Percentiles rank a stretch among this genome's conserved stretches.
Conservation (phyloP, 2,888 invertebrate species). For the Cephalotes varians region DNA sequence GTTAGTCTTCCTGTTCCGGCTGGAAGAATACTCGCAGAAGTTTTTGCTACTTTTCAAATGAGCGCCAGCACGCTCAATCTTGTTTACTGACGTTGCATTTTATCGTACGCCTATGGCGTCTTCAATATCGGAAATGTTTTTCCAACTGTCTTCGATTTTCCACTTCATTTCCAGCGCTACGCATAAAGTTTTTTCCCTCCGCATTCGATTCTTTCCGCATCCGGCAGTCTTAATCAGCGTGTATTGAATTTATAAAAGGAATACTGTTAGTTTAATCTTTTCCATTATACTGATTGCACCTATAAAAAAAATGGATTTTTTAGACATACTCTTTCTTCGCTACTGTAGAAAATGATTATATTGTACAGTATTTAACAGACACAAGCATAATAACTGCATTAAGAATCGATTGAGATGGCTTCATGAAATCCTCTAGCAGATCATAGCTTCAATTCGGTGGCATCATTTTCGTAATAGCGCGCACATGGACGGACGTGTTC, state of each 20-base stretch:
- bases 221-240: constrained; percentile 13
- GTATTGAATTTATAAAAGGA: neutral
- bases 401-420: constrained; percentile 12
- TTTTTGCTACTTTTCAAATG: constrained; percentile 48
- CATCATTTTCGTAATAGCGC: constrained; percentile 55
- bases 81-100: constrained; percentile 58
- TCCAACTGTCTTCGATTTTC: constrained; percentile 65
- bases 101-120: constrained; percentile 54
- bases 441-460: constrained; percentile 44
- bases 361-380: neutral
- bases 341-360: neutral
- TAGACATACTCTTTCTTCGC: no score
- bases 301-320: neutral
- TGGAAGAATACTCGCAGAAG: constrained; percentile 12
- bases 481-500: constrained; percentile 48
- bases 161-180: constrained; percentile 58
- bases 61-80: constrained; percentile 48
- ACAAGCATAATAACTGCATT: neutral
- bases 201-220: constrained; percentile 2
- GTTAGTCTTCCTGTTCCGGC: constrained; percentile 9
- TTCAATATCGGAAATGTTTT: constrained; percentile 62
- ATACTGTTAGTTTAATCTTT: neutral
- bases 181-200: constrained; percentile 32
- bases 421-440: constrained; percentile 23
- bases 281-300: neutral